Percentiles rank a stretch among this genome's conserved stretches.
Conservation (phyloP, 1,140 invertebrate species). For the Brachionus manjavacas region DNA sequence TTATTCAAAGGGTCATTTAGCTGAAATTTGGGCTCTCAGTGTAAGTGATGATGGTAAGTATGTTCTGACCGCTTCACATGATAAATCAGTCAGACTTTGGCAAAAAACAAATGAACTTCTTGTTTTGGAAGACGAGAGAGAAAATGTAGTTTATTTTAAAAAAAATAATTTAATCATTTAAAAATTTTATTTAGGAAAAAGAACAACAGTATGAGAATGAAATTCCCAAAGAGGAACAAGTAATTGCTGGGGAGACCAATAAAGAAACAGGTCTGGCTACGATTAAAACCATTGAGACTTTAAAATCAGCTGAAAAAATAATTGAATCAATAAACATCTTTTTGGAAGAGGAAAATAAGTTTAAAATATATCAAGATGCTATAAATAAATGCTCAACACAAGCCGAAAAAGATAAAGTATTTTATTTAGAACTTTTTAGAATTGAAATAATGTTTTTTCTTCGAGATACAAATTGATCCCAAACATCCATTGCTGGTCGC, state of each 20-base stretch:
- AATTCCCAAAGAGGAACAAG: conserved; percentile 67
- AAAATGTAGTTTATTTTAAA: conserved; percentile 59
- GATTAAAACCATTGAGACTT: conserved; percentile 80
- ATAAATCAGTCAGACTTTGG: conserved; percentile 80
- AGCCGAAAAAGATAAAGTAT: conserved; percentile 29
- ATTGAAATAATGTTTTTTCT: background rate
- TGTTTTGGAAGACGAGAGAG: conserved; percentile 82
- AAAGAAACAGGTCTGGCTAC: conserved; percentile 74
- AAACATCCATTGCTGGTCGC: conserved; percentile 69
- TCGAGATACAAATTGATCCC: background rate
- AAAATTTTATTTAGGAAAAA: conserved; percentile 49
- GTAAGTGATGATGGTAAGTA: conserved; percentile 76
- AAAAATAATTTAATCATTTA: background rate
- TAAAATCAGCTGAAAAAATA: conserved; percentile 80
- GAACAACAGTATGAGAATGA: conserved; percentile 53
- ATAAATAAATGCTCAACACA: background rate
- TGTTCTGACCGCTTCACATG: conserved; percentile 76
- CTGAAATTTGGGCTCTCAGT: conserved; percentile 69
- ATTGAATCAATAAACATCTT: conserved; percentile 78
- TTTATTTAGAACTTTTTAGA: background rate
- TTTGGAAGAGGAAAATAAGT: conserved; percentile 60
- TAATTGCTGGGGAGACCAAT: conserved; percentile 59
- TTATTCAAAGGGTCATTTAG: conserved; percentile 58
- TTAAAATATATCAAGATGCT: conserved; percentile 47
- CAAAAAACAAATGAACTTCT: conserved; percentile 80